Base-by-base conservation (phyloP, 2,888 invertebrate species). In the Trissolcus japonicus region DNA sequence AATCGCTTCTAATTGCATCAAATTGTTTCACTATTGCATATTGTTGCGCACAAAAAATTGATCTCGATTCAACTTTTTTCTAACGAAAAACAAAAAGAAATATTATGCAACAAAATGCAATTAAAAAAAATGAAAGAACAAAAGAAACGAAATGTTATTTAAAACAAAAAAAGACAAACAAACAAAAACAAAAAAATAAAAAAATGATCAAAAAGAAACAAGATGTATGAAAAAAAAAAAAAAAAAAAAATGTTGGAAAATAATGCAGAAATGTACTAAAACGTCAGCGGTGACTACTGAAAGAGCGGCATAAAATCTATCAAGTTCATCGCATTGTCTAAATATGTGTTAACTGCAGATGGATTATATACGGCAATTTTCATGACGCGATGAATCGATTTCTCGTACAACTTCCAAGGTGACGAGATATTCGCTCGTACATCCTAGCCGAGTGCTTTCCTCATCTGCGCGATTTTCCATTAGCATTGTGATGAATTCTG, bases 401-500 rank as follows among this genome's bases (percentile, higher is more conserved):
- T 76, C 71, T 60, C 69, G 59, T 69, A 73, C 76, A 62, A 35
- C 75, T 72, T 69, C 75, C 78, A 79, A 71, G 76, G 76, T 59
- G 73, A 77, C 59, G 68, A 71, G 67, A 76, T n/a, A n/a, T 80
- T 79, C 74, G 65, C 81, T 67, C 73, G 79, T 14, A 48, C 72
- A 76, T 78, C 76, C 72, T 76, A 71, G 60, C 76, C 35, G 62
- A 74, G 57, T 62, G 68, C 74, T 79, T 76, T 80, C 73, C 76
- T 75, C 79, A 63, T 73, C 75, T 57, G 68, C 74, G 75, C 73
- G 75, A 77, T 79, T 79, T 73, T 79, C 76, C 72, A 67, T 68
- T 67, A 73, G 68, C 76, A 72, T 68, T 76, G 76, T 72, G 71
- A 67, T 72, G 57, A 73, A 72, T 79, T 76, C 83, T 84, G 86